These are phyloP conservation scores for Heliconius hermathena DNA, from an alignment of 1,140 invertebrate species.

Conservation along the genomic window DNA sequence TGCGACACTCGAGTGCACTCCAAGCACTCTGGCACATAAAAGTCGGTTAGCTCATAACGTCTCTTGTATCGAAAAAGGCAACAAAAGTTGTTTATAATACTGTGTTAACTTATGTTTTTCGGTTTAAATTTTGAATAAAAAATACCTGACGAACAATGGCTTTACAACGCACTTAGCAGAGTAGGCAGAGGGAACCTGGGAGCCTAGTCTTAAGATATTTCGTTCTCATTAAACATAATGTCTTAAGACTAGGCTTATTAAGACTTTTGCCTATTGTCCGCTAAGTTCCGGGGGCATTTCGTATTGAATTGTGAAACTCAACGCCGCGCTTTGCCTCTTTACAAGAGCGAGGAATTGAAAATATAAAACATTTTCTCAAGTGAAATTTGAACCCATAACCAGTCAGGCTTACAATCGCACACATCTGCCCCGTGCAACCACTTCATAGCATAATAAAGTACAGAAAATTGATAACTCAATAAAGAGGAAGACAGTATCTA, in stretches of 20 bases:
- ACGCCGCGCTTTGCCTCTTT: neutral
- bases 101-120: neutral
- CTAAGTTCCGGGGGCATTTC: no score
- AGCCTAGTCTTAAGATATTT: neutral
- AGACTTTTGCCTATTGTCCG: neutral
- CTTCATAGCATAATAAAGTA: no score
- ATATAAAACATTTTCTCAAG: neutral
- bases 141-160: no score
- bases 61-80: slow-evolving; percentile 34
- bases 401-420: neutral
- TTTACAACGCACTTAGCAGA: neutral
- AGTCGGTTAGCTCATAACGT: slow-evolving; percentile 38
- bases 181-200: neutral
- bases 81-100: slow-evolving; percentile 30
- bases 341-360: neutral
- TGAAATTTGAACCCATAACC: neutral
- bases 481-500: no score
- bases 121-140: neutral
- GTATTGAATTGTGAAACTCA: neutral
- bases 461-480: no score
- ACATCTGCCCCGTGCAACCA: neutral
- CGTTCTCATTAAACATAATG: neutral
- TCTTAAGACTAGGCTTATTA: no score
- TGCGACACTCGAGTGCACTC: slow-evolving; percentile 34
- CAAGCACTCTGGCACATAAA: slow-evolving; percentile 32